Base-by-base conservation (phyloP, 2,888 invertebrate species). In the Xanthorhoe designata region DNA sequence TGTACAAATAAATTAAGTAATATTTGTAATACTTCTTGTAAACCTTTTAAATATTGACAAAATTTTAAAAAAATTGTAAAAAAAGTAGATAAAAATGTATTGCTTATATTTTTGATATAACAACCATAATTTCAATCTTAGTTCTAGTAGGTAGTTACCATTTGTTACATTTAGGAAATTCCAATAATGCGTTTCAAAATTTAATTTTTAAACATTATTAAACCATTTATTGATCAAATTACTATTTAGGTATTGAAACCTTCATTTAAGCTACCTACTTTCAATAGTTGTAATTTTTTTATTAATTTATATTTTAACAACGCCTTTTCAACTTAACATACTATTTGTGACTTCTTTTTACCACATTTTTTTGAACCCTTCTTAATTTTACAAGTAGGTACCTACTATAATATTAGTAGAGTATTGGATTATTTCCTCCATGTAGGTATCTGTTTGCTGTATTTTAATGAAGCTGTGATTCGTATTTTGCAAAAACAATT, bases 121-220 rank as follows among this genome's bases (percentile, higher is more conserved):
- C 38, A 55, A 55, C 54, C 38, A 42, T 18, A 32, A 10, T 55
- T 42, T 42, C 38, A 13, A 13, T 42, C 38, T 42, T 42, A 42
- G 38, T 42, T 55, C 42, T 42, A 52, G 24, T 52, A 52, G 49
- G 24, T 52, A 52, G 49, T 50, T 50, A 52, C 52, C 29, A 29
- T 52, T 29, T 29, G 52, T 52, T 29, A 15, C 29, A 24, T 29
- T 4, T 42, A 42, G 38, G 38, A 13, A 42, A 13, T 32, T 32
- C 6, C 6, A 32, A n/a, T n/a, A 4, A 32, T 32, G 5, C 13
- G 38, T 42, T 42, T 42, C 38, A 42, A 42, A 42, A 42, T 42
- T 42, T 42, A 1, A 42, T 42, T 42, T 42, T 13, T 13, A 42
- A 13, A 42, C 1, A 13, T 13, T 13, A 2, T 9, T 24, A 29